Evolutionary conservation across 2,888 invertebrate species (phyloP).

Genomic region (Pammene aurita): DNA sequence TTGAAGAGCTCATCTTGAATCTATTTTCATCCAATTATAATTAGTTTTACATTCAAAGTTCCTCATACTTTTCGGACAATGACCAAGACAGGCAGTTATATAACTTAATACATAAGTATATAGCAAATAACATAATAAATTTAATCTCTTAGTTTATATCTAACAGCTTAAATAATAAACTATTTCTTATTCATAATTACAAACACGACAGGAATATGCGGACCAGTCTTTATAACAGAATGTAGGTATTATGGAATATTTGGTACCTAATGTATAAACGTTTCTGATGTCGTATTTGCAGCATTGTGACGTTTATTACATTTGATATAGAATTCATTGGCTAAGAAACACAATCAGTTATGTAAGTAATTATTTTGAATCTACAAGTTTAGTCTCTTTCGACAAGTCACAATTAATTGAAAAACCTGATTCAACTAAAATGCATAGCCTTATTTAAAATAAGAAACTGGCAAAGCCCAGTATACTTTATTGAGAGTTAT

Average conservation of each 20-base stretch:
- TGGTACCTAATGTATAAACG: conserved; percentile 15
- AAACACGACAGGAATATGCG: conserved; percentile 28
- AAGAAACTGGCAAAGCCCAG: neutral
- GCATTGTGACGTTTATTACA: neutral
- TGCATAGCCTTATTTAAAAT: neutral
- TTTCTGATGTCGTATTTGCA: neutral
- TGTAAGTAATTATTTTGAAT: no score
- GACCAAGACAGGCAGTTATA: conserved; percentile 8
- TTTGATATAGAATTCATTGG: conserved; percentile 9
- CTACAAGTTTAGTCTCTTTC: neutral
- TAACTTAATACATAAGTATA: conserved; percentile 26
- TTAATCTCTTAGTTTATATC: conserved; percentile 26
- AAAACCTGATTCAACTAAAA: neutral
- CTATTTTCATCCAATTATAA: neutral
- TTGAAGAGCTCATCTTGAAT: conserved; percentile 14
- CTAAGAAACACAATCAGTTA: neutral
- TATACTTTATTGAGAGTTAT: neutral
- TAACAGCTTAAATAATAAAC: conserved; percentile 37
- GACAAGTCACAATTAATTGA: neutral
- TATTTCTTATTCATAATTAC: conserved; percentile 34
- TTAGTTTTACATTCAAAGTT: neutral
- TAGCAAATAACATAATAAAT: conserved; percentile 34
- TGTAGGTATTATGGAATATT: conserved; percentile 40
- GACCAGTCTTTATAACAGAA: conserved; percentile 41
- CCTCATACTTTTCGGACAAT: conserved; percentile 13